Evolutionary conservation across 2,888 invertebrate species (phyloP).

Genomic region (Dichetophora obliterata): DNA sequence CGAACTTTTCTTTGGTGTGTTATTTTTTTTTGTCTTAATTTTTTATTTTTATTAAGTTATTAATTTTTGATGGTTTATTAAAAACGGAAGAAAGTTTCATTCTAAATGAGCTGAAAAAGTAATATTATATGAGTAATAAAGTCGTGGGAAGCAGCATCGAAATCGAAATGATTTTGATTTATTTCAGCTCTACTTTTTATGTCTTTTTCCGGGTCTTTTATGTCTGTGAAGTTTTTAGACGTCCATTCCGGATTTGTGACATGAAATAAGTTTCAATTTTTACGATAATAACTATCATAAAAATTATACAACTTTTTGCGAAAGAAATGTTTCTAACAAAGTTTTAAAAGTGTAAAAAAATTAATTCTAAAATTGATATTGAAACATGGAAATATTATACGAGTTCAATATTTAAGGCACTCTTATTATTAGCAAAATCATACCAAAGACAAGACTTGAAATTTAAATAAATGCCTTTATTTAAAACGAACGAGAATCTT

Average conservation of each 20-base stretch:
- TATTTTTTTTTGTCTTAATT: not conserved
- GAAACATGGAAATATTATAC: too few species aligned
- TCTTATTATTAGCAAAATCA: too few species aligned
- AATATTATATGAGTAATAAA: too few species aligned
- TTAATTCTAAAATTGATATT: too few species aligned
- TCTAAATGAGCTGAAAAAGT: not conserved
- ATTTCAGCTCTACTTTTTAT: not conserved
- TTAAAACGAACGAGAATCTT: too few species aligned
- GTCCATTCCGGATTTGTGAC: not conserved
- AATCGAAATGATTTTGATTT: conserved; percentile 10
- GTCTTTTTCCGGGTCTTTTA: not conserved
- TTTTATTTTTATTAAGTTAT: conserved; percentile 41
- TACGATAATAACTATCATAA: not conserved
- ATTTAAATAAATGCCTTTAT: too few species aligned
- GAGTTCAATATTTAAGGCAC: too few species aligned
- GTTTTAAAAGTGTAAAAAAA: too few species aligned
- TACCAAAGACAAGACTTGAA: too few species aligned
- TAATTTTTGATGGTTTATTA: conserved; percentile 44
- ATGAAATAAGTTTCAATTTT: not conserved
- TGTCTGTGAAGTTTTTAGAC: conserved; percentile 3
- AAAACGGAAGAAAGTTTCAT: conserved; percentile 18
- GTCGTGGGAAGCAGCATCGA: too few species aligned
- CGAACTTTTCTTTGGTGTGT: not conserved
- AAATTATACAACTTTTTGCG: too few species aligned
- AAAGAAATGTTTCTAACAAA: too few species aligned